Conservation (phyloP, 2,113 vertebrate genomes). For the Calidris pugnax region DNA sequence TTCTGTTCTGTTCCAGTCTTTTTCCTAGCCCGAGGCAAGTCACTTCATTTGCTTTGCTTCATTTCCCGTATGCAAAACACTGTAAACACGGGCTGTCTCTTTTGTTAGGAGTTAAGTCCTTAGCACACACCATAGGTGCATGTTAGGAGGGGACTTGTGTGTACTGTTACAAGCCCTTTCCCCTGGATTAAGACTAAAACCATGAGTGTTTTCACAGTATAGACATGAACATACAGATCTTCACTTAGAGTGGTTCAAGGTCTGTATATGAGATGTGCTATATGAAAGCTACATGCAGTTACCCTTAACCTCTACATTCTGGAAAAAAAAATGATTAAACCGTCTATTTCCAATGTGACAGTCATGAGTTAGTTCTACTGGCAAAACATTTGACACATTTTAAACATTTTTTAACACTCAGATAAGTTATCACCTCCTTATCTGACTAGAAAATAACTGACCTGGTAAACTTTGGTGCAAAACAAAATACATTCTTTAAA, state of each 20-base stretch:
- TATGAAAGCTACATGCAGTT: not conserved
- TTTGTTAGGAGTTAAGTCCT: not conserved
- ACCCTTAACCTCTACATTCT: not conserved
- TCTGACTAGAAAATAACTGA: not conserved
- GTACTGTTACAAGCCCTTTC: not conserved
- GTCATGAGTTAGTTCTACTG: not conserved
- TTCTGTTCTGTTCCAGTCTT: not conserved
- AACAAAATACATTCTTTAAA: not conserved
- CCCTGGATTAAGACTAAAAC: not conserved
- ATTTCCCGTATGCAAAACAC: not conserved
- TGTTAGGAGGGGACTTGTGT: not conserved
- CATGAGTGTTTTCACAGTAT: not conserved
- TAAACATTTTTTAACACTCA: not conserved
- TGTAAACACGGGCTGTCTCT: not conserved
- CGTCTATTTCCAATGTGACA: not conserved
- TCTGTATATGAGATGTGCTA: not conserved
- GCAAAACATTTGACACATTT: not conserved
- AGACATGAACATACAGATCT: not conserved
- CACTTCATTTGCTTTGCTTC: not conserved
- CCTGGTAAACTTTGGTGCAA: not conserved
- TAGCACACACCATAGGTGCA: fast-evolving
- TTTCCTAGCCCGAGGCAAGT: not conserved
- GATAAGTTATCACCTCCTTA: not conserved
- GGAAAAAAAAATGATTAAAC: not conserved
- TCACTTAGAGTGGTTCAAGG: not conserved